Conservation (phyloP, 2,113 vertebrate genomes). For the Hydropotes inermis region DNA sequence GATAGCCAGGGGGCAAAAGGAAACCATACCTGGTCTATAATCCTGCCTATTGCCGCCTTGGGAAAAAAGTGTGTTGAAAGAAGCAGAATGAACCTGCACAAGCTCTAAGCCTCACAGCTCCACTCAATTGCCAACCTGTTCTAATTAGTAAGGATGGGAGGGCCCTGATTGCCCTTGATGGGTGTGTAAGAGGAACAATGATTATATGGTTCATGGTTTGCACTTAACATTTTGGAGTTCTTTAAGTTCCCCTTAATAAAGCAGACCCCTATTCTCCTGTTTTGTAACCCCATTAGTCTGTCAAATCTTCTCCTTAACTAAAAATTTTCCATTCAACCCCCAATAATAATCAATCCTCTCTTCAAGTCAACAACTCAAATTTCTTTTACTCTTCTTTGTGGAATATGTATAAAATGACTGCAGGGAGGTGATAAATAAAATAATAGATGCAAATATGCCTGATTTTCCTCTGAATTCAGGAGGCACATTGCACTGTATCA, state of each 20-base stretch:
- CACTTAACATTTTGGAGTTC: conserved; percentile 18
- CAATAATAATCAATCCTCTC: background rate
- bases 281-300: conserved; percentile 17
- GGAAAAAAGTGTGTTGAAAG: background rate
- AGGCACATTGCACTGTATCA: conserved; percentile 13
- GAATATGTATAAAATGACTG: conserved; percentile 48
- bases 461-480: conserved; percentile 40
- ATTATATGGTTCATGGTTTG: conserved; percentile 32
- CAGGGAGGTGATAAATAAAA: conserved; percentile 66
- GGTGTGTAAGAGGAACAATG: conserved; percentile 2
- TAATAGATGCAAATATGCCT: conserved; percentile 67
- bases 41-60: background rate
- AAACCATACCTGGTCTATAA: conserved; percentile 31
- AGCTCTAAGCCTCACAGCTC: conserved; percentile 11
- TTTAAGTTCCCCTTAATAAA: conserved; percentile 21
- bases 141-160: conserved; percentile 54
- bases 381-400: conserved; percentile 51
- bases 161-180: conserved; percentile 19
- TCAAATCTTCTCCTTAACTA: conserved; percentile 36
- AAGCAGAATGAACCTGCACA: background rate
- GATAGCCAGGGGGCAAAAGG: conserved; percentile 25
- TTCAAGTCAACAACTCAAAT: conserved; percentile 69
- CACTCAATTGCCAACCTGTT: conserved; percentile 24
- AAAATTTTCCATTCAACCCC: conserved; percentile 26
- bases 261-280: background rate